Evolutionary conservation across 2,797 vertebrate genomes (phyloP), one percentile per base, ranked within the genome.

Genomic region (Lutjanus argentimaculatus): DNA sequence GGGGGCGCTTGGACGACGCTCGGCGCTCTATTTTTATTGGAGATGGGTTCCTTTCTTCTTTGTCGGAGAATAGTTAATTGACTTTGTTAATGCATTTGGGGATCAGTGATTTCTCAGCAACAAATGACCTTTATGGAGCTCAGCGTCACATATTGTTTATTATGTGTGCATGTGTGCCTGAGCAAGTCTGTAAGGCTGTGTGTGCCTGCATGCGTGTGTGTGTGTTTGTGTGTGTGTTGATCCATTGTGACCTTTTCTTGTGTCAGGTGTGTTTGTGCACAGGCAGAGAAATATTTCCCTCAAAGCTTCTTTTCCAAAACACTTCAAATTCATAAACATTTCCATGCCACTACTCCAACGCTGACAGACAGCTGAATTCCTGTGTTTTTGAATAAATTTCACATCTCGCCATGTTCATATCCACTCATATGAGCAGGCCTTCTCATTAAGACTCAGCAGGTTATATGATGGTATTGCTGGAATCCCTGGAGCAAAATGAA

Each of bases 401-500:
- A 88, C 91, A 93, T 92, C 86, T 93, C 89, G 62, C 89, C 91
- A 85, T 92, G 92, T 93, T 92, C 91, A 88, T 88, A 91, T 93
- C 89, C 92, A 92, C 90, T 93, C 93, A 91, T 87, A 93, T 91
- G 91, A 94, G 92, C 94, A 90, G 93, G 91, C 92, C 93, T 93
- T 93, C 94, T 94, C 93, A 95, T 95, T 94, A 95, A 94, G 94
- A 93, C 94, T 91, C 93, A 93, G 94, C 95, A 95, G 94, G 94
- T 96, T 95, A 94, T 95, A 93, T 94, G 94, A 93, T 92, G 93
- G 93, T 94, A 92, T 95, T 95, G 94, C 92, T 89, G 93, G 94
- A 96, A 93, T 96, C 96, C 94, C 95, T 91, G 91, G 94, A 96
- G 95, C 93, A 92, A 95, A 96, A 96, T 96, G 94, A 96, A 94